Conservation (phyloP, 1,140 invertebrate genomes). For the Euglossa dilemma region DNA sequence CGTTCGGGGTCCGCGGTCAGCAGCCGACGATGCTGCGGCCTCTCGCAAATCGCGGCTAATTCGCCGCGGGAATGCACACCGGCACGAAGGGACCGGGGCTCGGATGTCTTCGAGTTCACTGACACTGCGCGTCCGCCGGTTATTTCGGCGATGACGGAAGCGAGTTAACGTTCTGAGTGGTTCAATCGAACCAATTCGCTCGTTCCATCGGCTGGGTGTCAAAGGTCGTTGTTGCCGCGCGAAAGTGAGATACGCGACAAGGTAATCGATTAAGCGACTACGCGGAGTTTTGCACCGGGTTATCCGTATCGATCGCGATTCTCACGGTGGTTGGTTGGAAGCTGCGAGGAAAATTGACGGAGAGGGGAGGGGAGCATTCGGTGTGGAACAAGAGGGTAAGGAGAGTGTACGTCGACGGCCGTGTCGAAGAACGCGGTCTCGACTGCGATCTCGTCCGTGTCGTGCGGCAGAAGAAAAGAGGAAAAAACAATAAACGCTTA, state of each 20-base stretch:
- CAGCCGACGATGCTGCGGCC: neutral
- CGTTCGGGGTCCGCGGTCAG: constrained; percentile 30
- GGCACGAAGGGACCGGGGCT: neutral
- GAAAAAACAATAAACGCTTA: constrained; percentile 44
- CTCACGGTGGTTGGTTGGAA: neutral
- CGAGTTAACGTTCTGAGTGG: constrained; percentile 5
- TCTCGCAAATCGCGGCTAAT: constrained; percentile 39
- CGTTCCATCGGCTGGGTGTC: neutral
- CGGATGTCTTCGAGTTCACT: constrained; percentile 9
- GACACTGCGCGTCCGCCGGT: neutral
- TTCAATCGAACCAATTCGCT: constrained; percentile 12
- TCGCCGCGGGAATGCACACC: constrained; percentile 45
- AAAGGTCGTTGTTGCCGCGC: neutral
- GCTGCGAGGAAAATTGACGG: neutral
- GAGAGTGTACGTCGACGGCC: neutral
- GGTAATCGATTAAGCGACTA: neutral
- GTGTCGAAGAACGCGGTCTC: neutral
- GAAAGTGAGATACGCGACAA: neutral
- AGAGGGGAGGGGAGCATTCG: no score
- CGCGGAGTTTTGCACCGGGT: neutral
- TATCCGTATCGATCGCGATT: neutral
- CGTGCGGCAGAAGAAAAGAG: no score
- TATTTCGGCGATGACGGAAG: constrained; percentile 34
- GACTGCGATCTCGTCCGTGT: neutral
- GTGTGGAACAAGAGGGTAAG: no score